Base-by-base conservation (phyloP, 2,797 vertebrate genomes). In the Catostomus latipinnis region DNA sequence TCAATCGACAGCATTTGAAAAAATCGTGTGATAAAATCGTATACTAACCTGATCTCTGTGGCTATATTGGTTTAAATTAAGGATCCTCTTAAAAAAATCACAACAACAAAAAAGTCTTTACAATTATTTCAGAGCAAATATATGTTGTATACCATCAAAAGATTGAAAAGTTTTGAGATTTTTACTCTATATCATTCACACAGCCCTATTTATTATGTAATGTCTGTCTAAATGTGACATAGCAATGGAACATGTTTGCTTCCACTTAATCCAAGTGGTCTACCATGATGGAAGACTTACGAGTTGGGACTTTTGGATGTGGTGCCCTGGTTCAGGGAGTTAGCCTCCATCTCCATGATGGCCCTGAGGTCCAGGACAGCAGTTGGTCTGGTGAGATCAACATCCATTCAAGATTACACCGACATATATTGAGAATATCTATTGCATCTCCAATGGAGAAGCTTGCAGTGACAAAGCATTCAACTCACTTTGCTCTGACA, bases 311-410 rank as follows among this genome's bases (percentile, higher is more conserved):
- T 93, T 93, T 97, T 99, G 88, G 95, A 95, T 85, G 92, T 93
- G 48, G 94, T 92, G 91, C 95, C 92, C 80, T 90, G 91, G 83
- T 93, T 95, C 86, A 91, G 89, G 68, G 89, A 90, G 78, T 85
- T 97, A 90, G 96, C 96, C 93, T 99, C 97, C 91, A 95, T 95
- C 90, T 99, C 95, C 97, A 99, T 99, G 88, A 99, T 98, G 75
- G 95, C 94, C 93, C 97, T 95, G 74, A 99, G 94, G 91, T 98
- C 96, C 93, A 97, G 83, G 69, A 97, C 94, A 82, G 96, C 95
- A 86, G 95, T 92, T 88, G 88, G 91, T 83, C 82, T 92, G 89
- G 86, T 91, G 89, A 91, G 88, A 88, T 71, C 77, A 11, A 71
- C 68, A n/a, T 50, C 5, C 46, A 48, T 18, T 16, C 46, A 48